Evolutionary conservation across 2,797 vertebrate genomes (phyloP).

Genomic region (Pseudochromis fuscus): DNA sequence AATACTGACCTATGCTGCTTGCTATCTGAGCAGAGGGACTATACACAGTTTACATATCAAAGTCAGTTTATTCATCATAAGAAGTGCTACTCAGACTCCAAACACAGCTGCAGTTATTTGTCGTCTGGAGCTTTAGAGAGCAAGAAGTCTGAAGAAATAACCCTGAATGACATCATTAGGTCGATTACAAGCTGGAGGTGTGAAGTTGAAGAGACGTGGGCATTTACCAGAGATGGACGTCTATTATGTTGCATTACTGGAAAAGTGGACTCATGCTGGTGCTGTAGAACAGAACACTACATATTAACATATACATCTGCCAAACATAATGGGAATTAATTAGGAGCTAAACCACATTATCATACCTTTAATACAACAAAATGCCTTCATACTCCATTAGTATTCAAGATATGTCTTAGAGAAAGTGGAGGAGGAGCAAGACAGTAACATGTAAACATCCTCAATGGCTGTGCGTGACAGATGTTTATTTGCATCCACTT

Average conservation of each 20-base stretch:
- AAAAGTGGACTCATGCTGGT: neutral
- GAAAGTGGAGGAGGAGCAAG: neutral
- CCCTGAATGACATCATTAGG: neutral
- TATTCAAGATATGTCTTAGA: neutral
- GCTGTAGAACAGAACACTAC: neutral
- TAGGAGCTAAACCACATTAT: neutral
- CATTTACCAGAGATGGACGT: neutral
- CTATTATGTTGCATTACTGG: constrained; percentile 1
- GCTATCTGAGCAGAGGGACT: neutral
- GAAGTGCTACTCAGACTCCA: neutral
- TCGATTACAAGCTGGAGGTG: neutral
- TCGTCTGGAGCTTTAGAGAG: constrained; percentile 5
- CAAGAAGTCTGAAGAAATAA: neutral
- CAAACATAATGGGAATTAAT: neutral
- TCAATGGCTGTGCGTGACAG: neutral
- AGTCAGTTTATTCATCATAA: neutral
- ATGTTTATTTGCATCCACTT: neutral
- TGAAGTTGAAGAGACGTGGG: neutral
- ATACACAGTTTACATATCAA: neutral
- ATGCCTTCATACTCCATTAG: neutral
- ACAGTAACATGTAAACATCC: neutral
- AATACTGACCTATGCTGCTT: neutral
- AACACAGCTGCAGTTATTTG: neutral
- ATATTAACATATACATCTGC: neutral
- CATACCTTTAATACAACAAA: neutral